These are phyloP conservation scores for Botrylloides violaceus DNA, from an alignment of 23 tunicate genomes.

Conservation along the genomic window DNA sequence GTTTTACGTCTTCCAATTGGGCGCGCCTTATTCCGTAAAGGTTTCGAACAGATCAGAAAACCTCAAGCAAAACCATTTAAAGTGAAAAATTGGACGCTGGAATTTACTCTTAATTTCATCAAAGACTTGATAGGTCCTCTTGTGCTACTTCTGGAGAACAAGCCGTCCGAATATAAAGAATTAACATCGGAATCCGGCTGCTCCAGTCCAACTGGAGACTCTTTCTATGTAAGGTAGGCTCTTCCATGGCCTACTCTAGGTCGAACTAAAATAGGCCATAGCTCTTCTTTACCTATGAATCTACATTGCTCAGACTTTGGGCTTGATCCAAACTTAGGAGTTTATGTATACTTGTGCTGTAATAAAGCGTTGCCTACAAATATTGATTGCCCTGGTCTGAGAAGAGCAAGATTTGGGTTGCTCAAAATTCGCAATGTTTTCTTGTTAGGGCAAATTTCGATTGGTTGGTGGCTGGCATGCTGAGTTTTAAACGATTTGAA, in stretches of 20 bases:
- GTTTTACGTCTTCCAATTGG: too few species aligned
- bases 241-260: too few species aligned
- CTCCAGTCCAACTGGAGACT: slow-evolving; percentile 5
- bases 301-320: too few species aligned
- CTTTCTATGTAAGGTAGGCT: slow-evolving; percentile 20
- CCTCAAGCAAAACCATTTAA: background rate
- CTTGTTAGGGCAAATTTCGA: slow-evolving; percentile 26
- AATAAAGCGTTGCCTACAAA: too few species aligned
- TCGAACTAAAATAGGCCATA: too few species aligned
- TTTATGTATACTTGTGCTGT: too few species aligned
- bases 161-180: slow-evolving; percentile 1
- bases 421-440: too few species aligned
- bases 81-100: slow-evolving; percentile 9
- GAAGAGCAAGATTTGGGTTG: too few species aligned
- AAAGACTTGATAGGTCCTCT: background rate
- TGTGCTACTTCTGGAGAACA: background rate
- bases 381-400: too few species aligned
- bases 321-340: too few species aligned
- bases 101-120: slow-evolving; percentile 4
- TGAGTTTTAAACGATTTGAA: slow-evolving; percentile 10
- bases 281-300: too few species aligned
- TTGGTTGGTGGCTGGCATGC: slow-evolving; percentile 14
- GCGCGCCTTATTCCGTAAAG: too few species aligned
- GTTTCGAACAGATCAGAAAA: slow-evolving; percentile 5
- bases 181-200: background rate